A percentile compares a stretch with the other conserved stretches of the same genome.
phyloP scores from a whole-genome alignment of 64 coral and sea anemone genomes.

The Stichodactyla mertensii region DNA sequence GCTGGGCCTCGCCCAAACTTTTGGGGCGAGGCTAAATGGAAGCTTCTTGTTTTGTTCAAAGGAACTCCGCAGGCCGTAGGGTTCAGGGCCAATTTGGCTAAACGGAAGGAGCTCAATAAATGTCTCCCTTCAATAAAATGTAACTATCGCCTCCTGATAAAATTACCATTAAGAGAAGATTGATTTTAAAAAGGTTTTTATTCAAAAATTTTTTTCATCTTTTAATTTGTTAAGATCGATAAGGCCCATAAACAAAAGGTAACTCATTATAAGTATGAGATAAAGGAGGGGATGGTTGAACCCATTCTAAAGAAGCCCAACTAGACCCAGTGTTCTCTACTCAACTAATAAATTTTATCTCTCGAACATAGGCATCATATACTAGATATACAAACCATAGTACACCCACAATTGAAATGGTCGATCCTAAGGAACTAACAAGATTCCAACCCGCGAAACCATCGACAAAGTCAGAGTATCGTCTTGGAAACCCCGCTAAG shows the following conservation, averaged over 20 bases:
- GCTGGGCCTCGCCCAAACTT: too few relatives aligned
- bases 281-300: conserved; percentile 52
- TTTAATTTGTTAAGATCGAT: neutral
- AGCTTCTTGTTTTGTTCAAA: too few relatives aligned
- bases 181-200: too few relatives aligned
- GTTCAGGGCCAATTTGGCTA: too few relatives aligned
- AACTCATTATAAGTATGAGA: conserved; percentile 67
- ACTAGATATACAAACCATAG: conserved; percentile 12
- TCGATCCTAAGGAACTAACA: conserved; percentile 20
- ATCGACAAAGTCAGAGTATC: conserved; percentile 30
- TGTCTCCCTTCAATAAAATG: too few relatives aligned
- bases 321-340: conserved; percentile 31
- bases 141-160: too few relatives aligned
- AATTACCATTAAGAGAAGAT: too few relatives aligned
- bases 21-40: too few relatives aligned
- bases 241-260: conserved; percentile 59
- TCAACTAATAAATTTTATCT: conserved; percentile 17
- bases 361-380: conserved; percentile 15
- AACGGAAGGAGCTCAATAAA: too few relatives aligned
- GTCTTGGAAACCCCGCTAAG: conserved; percentile 25
- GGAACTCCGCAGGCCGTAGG: too few relatives aligned
- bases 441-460: conserved; percentile 29
- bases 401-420: conserved; percentile 23
- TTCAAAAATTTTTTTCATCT: too few relatives aligned
- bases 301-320: conserved; percentile 67